A percentile compares a stretch with the other conserved stretches of the same genome.
Conservation (phyloP, 2,113 vertebrate species). For the Gadus chalcogrammus region DNA sequence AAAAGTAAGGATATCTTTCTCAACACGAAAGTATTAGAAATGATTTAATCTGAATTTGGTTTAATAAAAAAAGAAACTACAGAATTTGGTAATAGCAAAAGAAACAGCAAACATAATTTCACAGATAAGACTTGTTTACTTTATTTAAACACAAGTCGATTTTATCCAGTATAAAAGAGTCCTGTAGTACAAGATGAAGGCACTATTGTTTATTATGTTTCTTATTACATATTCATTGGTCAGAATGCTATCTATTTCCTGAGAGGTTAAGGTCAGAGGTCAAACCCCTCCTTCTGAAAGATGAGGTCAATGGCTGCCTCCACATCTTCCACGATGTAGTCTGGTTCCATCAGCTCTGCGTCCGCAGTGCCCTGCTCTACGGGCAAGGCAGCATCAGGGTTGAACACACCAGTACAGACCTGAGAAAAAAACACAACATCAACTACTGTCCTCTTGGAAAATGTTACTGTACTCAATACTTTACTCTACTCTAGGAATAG, state of each 20-base stretch:
- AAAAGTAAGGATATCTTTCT: no score
- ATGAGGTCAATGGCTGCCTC: conserved; percentile 83
- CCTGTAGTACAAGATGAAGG: no score
- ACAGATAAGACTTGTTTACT: no score
- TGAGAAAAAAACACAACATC: conserved; percentile 20
- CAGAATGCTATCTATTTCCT: not conserved
- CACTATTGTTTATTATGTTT: no score
- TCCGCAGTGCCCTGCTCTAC: conserved; percentile 62
- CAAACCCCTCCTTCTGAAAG: conserved; percentile 76
- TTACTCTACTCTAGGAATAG: not conserved
- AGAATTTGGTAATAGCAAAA: no score
- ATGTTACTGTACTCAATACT: not conserved
- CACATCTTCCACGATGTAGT: conserved; percentile 77
- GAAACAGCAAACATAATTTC: no score
- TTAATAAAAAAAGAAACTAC: no score
- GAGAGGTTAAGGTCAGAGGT: not conserved
- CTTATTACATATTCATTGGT: no score
- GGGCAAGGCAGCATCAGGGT: conserved; percentile 56
- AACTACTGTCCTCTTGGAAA: not conserved
- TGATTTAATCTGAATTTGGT: no score
- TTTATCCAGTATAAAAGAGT: no score
- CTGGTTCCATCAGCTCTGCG: conserved; percentile 72
- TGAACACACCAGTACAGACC: conserved; percentile 86
- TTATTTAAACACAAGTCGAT: no score
- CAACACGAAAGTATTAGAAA: no score